These are phyloP conservation scores for Lutjanus campechanus DNA, from an alignment of 2,797 vertebrate species.

Conservation along the genomic window DNA sequence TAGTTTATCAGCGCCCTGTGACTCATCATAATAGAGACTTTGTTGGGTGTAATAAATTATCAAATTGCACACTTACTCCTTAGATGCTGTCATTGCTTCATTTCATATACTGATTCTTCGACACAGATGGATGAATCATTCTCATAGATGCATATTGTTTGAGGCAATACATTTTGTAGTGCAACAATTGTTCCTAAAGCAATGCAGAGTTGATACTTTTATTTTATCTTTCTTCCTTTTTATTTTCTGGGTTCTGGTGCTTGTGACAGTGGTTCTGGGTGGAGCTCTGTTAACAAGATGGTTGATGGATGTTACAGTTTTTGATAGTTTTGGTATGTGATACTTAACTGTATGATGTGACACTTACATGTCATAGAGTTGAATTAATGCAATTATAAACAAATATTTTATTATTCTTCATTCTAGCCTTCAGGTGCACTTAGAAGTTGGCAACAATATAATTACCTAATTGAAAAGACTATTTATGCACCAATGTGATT, in stretches of 20 bases:
- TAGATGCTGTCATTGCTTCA: not conserved
- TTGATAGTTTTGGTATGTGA: no score
- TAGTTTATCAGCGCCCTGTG: slow-evolving; percentile 12
- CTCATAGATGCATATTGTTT: not conserved
- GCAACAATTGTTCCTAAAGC: not conserved
- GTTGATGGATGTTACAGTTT: no score
- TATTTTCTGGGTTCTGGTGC: not conserved
- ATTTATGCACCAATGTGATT: not conserved
- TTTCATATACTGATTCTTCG: not conserved
- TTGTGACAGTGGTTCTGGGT: not conserved
- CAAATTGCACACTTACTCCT: not conserved
- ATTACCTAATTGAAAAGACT: no score
- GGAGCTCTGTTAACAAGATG: no score
- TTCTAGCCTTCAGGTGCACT: not conserved
- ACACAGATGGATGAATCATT: not conserved
- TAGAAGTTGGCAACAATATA: not conserved
- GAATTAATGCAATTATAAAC: not conserved
- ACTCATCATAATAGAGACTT: slow-evolving; percentile 13
- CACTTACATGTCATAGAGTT: no score
- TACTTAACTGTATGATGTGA: no score
- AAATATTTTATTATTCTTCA: not conserved
- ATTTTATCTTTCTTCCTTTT: not conserved
- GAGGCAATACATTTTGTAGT: no score
- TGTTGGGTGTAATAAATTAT: not conserved
- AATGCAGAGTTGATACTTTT: not conserved